phyloP scores from a whole-genome alignment of 2,113 vertebrate species.

The Peromyscus maniculatus region DNA sequence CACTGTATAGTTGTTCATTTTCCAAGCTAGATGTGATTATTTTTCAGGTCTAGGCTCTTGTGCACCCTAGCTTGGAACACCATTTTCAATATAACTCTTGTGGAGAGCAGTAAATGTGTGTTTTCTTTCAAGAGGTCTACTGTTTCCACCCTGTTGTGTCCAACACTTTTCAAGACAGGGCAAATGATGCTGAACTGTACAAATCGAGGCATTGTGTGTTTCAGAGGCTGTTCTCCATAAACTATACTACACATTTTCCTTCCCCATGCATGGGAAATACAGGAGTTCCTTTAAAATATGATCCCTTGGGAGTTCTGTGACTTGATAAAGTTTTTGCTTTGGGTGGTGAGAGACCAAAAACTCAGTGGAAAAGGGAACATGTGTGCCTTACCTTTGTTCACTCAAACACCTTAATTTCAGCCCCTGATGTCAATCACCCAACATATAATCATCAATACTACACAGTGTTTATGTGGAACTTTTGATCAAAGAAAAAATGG shows the following conservation, averaged over 20 bases:
- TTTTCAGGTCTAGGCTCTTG: conserved; percentile 3
- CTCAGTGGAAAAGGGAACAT: conserved; percentile 1
- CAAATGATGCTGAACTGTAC: not conserved
- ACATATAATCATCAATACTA: not conserved
- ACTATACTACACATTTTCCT: not conserved
- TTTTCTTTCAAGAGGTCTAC: not conserved
- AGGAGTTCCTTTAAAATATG: not conserved
- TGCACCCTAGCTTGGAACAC: not conserved
- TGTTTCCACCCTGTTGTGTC: not conserved
- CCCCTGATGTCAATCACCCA: conserved; percentile 6
- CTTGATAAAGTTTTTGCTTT: not conserved
- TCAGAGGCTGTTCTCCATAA: not conserved
- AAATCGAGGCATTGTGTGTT: conserved; percentile 44
- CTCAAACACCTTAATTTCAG: conserved; percentile 22
- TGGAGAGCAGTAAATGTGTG: not conserved
- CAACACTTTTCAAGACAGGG: not conserved
- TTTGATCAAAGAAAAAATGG: not conserved
- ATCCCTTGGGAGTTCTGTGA: not conserved
- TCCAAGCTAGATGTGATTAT: not conserved
- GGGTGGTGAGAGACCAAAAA: not conserved
- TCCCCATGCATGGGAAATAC: not conserved
- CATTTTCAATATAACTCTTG: not conserved
- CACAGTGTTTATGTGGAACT: not conserved
- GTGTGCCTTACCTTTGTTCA: not conserved
- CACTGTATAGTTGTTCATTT: not conserved